phyloP scores from a whole-genome alignment of 1,140 invertebrate species.

The Mamestra configurata region DNA sequence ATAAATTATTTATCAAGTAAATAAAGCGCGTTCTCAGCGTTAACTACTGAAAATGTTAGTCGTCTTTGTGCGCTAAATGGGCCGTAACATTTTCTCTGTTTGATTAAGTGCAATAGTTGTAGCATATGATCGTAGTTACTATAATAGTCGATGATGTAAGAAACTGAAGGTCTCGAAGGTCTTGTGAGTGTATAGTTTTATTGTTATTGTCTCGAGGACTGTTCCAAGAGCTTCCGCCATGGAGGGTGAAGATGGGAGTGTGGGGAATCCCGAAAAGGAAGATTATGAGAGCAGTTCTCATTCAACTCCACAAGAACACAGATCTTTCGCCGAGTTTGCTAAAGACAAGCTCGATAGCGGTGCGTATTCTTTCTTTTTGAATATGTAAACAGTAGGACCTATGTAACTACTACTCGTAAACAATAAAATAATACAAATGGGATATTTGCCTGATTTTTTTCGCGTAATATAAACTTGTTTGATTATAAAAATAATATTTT shows the following conservation, averaged over 20 bases:
- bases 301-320: constrained; percentile 83
- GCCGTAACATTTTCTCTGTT: constrained; percentile 18
- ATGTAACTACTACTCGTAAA: neutral
- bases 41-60: constrained; percentile 32
- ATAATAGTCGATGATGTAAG: constrained; percentile 86
- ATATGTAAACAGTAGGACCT: neutral
- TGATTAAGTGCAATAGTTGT: constrained; percentile 3
- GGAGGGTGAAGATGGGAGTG: constrained; percentile 75
- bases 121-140: constrained; percentile 55
- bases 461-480: too few species aligned
- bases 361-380: constrained; percentile 59
- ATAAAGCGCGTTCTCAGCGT: constrained; percentile 42
- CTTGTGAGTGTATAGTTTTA: constrained; percentile 57
- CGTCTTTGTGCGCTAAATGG: neutral
- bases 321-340: constrained; percentile 83
- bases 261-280: constrained; percentile 78
- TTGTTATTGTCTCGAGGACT: constrained; percentile 59
- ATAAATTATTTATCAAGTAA: constrained; percentile 60
- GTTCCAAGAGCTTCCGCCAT: constrained; percentile 63
- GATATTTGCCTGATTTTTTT: too few species aligned
- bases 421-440: neutral
- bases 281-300: constrained; percentile 81
- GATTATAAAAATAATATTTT: too few species aligned
- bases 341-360: constrained; percentile 85
- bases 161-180: constrained; percentile 67